phyloP scores from a whole-genome alignment of 2,113 vertebrate genomes.

The Gnathonemus longibarbis region DNA sequence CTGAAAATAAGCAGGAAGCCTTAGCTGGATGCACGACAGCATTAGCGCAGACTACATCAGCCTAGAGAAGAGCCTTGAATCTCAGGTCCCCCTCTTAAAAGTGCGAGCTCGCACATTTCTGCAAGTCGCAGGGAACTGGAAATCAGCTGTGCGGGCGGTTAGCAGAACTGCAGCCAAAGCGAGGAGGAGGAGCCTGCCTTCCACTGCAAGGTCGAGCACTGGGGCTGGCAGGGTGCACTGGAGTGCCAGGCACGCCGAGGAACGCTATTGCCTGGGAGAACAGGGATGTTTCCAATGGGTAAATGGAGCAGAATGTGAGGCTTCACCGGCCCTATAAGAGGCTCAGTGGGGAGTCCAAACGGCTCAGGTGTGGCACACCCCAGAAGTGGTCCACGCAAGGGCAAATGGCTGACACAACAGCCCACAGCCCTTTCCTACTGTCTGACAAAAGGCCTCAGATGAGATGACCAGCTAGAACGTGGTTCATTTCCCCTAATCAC shows the following conservation, averaged over 20 bases:
- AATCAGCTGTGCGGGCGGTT: not conserved
- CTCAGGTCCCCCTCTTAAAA: not conserved
- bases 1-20: not conserved
- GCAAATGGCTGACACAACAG: not conserved
- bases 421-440: not conserved
- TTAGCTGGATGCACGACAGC: not conserved
- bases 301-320: not conserved
- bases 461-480: not conserved
- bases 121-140: not conserved
- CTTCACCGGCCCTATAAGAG: not conserved
- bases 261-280: not conserved
- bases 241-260: not conserved
- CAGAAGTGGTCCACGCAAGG: not conserved
- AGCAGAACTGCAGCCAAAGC: not conserved
- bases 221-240: not conserved
- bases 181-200: not conserved
- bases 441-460: not conserved
- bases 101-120: not conserved
- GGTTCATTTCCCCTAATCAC: not conserved
- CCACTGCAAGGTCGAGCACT: not conserved
- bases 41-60: not conserved
- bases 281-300: conserved; percentile 20
- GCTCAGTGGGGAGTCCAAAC: not conserved
- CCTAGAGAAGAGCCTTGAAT: not conserved
- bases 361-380: not conserved